Conservation (phyloP, 2,888 invertebrate genomes). For the Cerastoderma edule region DNA sequence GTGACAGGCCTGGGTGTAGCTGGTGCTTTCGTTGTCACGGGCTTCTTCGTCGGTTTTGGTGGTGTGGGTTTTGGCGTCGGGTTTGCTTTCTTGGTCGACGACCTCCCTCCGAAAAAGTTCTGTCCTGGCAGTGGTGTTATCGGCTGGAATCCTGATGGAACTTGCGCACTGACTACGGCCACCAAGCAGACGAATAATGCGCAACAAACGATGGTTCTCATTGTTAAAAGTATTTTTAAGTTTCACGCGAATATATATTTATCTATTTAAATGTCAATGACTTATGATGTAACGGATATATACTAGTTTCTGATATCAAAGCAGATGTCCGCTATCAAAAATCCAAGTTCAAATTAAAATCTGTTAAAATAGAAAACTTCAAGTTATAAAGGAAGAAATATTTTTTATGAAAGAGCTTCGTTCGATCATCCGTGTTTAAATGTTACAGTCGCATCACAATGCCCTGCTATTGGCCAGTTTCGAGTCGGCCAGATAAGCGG, state of each 20-base stretch:
- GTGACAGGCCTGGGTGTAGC: neutral
- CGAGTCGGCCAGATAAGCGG: neutral
- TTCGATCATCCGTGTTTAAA: no score
- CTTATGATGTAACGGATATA: neutral
- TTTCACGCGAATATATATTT: conserved; percentile 4
- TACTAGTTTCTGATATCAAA: neutral
- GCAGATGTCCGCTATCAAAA: neutral
- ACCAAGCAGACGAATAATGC: conserved; percentile 5
- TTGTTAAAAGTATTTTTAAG: neutral
- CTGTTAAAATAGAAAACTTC: no score
- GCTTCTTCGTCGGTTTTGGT: conserved; percentile 28
- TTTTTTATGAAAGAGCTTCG: no score
- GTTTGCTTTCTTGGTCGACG: conserved; percentile 21
- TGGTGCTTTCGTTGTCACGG: conserved; percentile 26
- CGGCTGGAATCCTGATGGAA: conserved; percentile 52
- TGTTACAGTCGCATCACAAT: no score
- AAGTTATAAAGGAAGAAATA: no score
- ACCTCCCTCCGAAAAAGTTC: conserved; percentile 1
- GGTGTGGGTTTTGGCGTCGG: conserved; percentile 25
- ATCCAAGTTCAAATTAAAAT: no score
- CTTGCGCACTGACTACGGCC: conserved; percentile 15
- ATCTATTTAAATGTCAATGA: no score
- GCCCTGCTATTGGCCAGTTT: neutral
- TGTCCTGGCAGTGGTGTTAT: conserved; percentile 46
- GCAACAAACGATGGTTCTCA: conserved; percentile 5